Conservation (phyloP, 1,140 invertebrate species). For the Cherax quadricarinatus region DNA sequence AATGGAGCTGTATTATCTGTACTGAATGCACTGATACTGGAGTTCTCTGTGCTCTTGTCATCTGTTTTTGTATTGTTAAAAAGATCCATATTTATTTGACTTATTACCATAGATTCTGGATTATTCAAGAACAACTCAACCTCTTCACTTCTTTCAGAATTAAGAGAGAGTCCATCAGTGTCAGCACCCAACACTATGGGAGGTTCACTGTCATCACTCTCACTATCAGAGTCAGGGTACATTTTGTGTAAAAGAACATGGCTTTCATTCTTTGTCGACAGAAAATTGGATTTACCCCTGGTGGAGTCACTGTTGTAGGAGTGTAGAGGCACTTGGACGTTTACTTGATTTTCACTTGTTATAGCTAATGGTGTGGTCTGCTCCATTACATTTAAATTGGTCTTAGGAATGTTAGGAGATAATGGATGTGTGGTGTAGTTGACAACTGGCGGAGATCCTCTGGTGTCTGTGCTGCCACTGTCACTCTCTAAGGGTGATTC, state of each 20-base stretch:
- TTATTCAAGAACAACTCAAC: constrained; percentile 58
- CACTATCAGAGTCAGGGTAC: constrained; percentile 60
- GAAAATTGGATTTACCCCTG: neutral
- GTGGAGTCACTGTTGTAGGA: neutral
- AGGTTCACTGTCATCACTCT: neutral
- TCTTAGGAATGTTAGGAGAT: neutral
- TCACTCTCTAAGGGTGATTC: neutral
- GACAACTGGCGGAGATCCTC: constrained; percentile 20
- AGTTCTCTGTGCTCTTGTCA: neutral
- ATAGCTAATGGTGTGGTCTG: neutral
- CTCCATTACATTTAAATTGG: no score
- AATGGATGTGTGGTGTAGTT: constrained; percentile 56
- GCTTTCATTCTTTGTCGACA: neutral
- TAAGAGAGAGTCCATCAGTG: neutral
- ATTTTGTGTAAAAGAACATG: constrained; percentile 46
- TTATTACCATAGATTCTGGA: constrained; percentile 39
- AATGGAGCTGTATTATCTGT: neutral
- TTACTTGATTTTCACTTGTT: neutral
- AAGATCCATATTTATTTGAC: neutral
- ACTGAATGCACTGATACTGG: neutral
- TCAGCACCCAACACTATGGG: neutral
- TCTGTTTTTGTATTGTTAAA: neutral
- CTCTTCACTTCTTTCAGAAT: constrained; percentile 24
- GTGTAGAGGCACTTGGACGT: neutral
- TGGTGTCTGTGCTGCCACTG: constrained; percentile 20